phyloP scores from a whole-genome alignment of 2,888 invertebrate genomes.

The Drosophila suboccidentalis region DNA sequence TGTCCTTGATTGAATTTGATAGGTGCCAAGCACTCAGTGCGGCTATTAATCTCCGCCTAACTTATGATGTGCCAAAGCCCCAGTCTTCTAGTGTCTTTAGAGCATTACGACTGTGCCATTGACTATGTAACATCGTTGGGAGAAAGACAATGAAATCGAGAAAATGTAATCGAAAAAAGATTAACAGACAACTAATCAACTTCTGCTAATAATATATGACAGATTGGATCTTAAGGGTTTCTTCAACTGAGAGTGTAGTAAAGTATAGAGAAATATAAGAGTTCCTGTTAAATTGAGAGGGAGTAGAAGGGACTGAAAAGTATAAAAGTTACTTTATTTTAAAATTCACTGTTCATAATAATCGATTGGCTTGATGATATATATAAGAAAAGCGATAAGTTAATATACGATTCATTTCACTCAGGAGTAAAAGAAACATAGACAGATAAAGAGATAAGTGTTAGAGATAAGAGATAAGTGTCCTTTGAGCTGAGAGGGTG shows the following conservation, averaged over 20 bases:
- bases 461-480: too few species aligned
- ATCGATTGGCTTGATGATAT: too few species aligned
- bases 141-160: background rate
- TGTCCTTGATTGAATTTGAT: slow-evolving; percentile 81
- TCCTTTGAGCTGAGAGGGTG: too few species aligned
- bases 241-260: background rate
- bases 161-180: background rate
- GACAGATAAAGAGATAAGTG: too few species aligned
- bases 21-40: slow-evolving; percentile 80
- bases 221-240: background rate
- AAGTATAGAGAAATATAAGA: background rate
- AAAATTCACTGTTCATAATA: too few species aligned
- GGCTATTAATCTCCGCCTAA: slow-evolving; percentile 78
- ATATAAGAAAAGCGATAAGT: too few species aligned
- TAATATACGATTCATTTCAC: too few species aligned
- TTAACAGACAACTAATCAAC: background rate
- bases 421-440: too few species aligned
- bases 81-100: slow-evolving; percentile 30
- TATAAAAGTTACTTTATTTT: too few species aligned
- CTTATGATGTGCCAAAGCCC: slow-evolving; percentile 70
- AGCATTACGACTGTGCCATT: slow-evolving; percentile 4
- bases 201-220: background rate
- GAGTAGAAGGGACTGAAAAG: too few species aligned
- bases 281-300: background rate
- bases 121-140: background rate